Evolutionary conservation across 2,797 vertebrate species (phyloP).

Genomic region (Chrysolophus pictus): DNA sequence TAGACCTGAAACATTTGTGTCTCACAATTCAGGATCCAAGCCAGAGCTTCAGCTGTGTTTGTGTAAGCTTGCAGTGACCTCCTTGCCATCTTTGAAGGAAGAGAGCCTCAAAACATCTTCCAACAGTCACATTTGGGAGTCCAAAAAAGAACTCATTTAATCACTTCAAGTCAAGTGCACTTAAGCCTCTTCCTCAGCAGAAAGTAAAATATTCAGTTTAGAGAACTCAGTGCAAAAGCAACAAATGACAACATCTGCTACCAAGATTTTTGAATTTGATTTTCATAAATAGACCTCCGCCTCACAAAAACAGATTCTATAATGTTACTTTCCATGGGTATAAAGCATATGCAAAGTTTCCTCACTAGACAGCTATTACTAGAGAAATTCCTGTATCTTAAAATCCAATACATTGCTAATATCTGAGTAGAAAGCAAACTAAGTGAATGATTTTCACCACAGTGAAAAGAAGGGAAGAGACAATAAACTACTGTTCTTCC

Average conservation of each 20-base stretch:
- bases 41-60: background rate
- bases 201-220: background rate
- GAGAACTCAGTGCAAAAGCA: background rate
- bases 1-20: background rate
- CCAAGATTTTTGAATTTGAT: background rate
- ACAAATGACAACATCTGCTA: background rate
- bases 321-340: background rate
- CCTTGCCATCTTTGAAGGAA: background rate
- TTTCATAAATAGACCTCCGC: background rate
- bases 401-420: background rate
- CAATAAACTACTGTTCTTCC: background rate
- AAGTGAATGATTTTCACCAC: background rate
- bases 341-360: background rate
- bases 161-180: background rate
- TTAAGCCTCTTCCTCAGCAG: background rate
- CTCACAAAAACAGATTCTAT: background rate
- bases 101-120: background rate
- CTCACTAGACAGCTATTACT: background rate
- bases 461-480: background rate
- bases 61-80: fast-evolving
- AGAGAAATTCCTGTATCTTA: background rate
- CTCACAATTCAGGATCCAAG: background rate
- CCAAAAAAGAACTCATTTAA: background rate
- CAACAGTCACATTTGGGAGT: background rate
- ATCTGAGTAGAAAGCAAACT: background rate